A percentile compares a stretch with the other conserved stretches of the same genome.
These are phyloP conservation scores for Dorcus parallelipipedus DNA, from an alignment of 2,888 invertebrate species.

Conservation along the genomic window DNA sequence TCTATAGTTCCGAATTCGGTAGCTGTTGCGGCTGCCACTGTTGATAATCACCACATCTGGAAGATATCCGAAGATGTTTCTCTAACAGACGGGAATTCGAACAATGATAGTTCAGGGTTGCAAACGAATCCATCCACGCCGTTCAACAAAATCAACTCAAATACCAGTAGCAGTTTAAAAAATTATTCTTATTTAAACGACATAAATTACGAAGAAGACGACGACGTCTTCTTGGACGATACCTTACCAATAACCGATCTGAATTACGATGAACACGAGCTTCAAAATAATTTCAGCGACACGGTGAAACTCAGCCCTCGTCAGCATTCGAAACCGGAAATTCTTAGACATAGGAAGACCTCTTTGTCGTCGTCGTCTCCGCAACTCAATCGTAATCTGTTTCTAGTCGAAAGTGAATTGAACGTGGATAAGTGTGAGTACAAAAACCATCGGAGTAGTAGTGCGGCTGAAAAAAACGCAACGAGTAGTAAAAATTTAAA, in stretches of 20 bases:
- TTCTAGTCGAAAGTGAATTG: slow-evolving; percentile 36
- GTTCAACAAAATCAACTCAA: slow-evolving; percentile 4
- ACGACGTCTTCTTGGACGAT: slow-evolving; percentile 40
- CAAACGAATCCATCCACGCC: slow-evolving; percentile 10
- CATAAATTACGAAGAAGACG: slow-evolving; percentile 31
- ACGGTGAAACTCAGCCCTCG: neutral
- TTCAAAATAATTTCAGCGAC: slow-evolving; percentile 20
- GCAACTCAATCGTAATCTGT: slow-evolving; percentile 38
- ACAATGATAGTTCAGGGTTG: slow-evolving; percentile 13
- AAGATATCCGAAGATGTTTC: slow-evolving; percentile 53
- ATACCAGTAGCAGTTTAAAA: slow-evolving; percentile 17
- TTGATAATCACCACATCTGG: slow-evolving; percentile 48
- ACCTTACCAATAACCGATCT: slow-evolving; percentile 26
- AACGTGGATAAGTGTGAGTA: slow-evolving; percentile 7
- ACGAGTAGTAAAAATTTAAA: slow-evolving; percentile 28
- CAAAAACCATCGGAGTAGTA: slow-evolving; percentile 1
- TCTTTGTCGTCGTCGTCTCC: slow-evolving; percentile 39
- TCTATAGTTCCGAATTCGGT: slow-evolving; percentile 43
- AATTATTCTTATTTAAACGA: slow-evolving; percentile 28
- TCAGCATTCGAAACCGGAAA: slow-evolving; percentile 3
- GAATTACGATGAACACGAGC: slow-evolving; percentile 16
- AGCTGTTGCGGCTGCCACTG: slow-evolving; percentile 45
- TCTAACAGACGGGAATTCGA: slow-evolving; percentile 39
- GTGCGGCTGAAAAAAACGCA: slow-evolving; percentile 11
- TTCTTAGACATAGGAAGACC: slow-evolving; percentile 19